Evolutionary conservation across 2,888 invertebrate genomes (phyloP).

Genomic region (Apotomis turbidana): DNA sequence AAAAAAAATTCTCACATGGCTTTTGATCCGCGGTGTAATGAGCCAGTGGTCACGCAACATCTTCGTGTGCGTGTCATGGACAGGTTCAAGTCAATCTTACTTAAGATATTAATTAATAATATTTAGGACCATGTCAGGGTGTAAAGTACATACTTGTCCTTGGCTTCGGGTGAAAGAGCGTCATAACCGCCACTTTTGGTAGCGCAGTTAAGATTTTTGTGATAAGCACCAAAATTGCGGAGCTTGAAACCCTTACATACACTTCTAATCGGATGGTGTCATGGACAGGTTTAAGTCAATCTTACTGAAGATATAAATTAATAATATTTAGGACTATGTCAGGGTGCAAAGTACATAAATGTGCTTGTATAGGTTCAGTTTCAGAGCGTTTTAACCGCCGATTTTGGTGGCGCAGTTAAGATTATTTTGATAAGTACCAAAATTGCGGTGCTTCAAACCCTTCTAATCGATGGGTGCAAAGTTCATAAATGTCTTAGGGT

Average conservation of each 20-base stretch:
- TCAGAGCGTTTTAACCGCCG: no score
- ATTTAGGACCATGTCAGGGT: neutral
- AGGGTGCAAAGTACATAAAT: neutral
- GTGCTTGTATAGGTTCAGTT: no score
- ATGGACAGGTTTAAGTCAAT: slow-evolving; percentile 21
- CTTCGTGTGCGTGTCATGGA: slow-evolving; percentile 31
- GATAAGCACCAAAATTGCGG: no score
- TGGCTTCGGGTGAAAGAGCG: no score
- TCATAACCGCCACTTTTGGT: no score
- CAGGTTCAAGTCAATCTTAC: slow-evolving; percentile 14
- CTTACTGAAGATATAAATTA: slow-evolving; percentile 3
- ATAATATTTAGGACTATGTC: neutral
- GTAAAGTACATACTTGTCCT: neutral
- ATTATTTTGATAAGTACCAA: no score
- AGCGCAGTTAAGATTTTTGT: no score
- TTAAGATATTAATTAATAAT: slow-evolving; percentile 4
- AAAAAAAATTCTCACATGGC: slow-evolving; percentile 32
- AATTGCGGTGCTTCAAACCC: no score
- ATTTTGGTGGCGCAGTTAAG: no score
- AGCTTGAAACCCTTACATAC: no score
- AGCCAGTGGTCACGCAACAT: slow-evolving; percentile 33
- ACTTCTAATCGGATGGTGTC: neutral
- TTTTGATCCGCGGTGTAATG: slow-evolving; percentile 37
- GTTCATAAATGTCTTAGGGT: neutral
- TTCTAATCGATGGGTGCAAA: neutral